Conservation (phyloP, 2,888 invertebrate genomes). For the Salticus scenicus region DNA sequence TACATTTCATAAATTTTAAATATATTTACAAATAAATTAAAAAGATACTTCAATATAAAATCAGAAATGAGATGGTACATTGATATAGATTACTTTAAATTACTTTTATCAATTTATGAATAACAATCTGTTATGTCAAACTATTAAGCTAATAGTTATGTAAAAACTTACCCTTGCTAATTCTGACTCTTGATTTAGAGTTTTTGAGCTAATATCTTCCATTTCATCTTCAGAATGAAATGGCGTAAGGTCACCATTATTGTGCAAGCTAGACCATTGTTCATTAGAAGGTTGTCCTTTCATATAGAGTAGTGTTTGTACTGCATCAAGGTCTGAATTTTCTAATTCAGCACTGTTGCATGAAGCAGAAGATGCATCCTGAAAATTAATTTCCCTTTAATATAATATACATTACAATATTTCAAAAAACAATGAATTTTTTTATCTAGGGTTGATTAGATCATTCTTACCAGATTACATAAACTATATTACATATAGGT, state of each 20-base stretch:
- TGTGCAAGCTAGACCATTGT: slow-evolving; percentile 74
- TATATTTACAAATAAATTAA: no score
- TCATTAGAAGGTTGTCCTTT: slow-evolving; percentile 74
- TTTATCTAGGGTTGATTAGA: no score
- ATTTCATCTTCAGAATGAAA: slow-evolving; percentile 90
- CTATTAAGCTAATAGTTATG: no score
- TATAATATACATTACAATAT: background rate
- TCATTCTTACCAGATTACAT: no score
- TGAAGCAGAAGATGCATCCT: slow-evolving; percentile 21
- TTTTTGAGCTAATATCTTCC: slow-evolving; percentile 75
- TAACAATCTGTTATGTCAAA: no score
- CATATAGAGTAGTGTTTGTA: slow-evolving; percentile 76
- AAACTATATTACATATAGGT: no score
- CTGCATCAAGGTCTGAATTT: slow-evolving; percentile 74
- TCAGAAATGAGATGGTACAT: no score
- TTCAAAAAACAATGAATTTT: no score
- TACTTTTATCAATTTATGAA: no score
- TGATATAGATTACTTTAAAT: no score
- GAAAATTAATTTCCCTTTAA: background rate
- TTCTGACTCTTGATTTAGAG: slow-evolving; percentile 68
- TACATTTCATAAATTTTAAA: no score
- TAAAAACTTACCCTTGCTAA: slow-evolving; percentile 71
- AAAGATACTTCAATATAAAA: no score
- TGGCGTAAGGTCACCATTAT: slow-evolving; percentile 80
- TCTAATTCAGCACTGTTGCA: slow-evolving; percentile 29